Conservation (phyloP, 2,797 vertebrate species). For the Pseudochirops corinnae region DNA sequence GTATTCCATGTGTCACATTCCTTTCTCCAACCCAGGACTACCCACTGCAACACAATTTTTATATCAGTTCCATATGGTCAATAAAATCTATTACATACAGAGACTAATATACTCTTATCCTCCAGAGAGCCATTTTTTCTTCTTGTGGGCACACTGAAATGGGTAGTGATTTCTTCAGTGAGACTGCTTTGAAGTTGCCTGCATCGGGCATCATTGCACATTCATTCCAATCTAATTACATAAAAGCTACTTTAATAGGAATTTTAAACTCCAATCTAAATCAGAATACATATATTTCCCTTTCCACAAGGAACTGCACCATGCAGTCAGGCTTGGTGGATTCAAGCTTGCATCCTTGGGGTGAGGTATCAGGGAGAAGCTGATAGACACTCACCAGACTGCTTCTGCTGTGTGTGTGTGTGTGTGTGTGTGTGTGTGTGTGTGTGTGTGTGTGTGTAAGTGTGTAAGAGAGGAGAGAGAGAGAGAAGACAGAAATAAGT, state of each 20-base stretch:
- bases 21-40: conserved; percentile 84
- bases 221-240: conserved; percentile 81
- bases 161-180: conserved; percentile 74
- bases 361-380: not conserved
- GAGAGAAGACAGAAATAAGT: not conserved
- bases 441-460: not conserved
- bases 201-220: conserved; percentile 69
- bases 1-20: conserved; percentile 83
- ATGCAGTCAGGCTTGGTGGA: conserved; percentile 52
- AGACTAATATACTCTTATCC: conserved; percentile 81
- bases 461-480: not conserved
- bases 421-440: not conserved
- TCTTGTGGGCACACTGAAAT: conserved; percentile 79
- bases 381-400: not conserved
- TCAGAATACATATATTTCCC: conserved; percentile 73
- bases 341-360: not conserved
- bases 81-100: conserved; percentile 85
- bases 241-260: conserved; percentile 78
- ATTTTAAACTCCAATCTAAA: conserved; percentile 63
- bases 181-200: conserved; percentile 74
- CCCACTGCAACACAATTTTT: conserved; percentile 84
- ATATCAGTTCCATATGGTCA: conserved; percentile 92
- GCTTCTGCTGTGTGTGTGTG: not conserved
- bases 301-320: conserved; percentile 59
- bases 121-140: conserved; percentile 78